Percentiles rank a stretch among this genome's conserved stretches.
Evolutionary conservation across 2,888 invertebrate species (phyloP).

Genomic region (Mycalesis mineus): DNA sequence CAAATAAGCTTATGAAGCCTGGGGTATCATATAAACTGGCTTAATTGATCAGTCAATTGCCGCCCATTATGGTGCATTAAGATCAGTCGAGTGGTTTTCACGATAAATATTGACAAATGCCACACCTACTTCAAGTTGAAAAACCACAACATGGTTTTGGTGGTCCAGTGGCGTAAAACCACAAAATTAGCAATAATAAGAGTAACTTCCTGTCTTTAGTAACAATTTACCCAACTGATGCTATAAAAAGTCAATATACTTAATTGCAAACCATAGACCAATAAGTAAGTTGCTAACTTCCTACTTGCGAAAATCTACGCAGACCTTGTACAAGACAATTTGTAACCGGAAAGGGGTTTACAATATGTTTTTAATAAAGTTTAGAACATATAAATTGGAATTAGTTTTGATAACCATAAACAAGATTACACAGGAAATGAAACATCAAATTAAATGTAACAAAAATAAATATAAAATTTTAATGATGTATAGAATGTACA

Average conservation of each 20-base stretch:
- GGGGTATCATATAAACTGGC: slow-evolving; percentile 12
- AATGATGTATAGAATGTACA: background rate
- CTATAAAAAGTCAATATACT: no score
- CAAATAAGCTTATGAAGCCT: slow-evolving; percentile 4
- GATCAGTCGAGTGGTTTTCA: slow-evolving; percentile 15
- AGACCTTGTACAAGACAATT: background rate
- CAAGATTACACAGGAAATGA: background rate
- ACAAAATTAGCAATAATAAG: background rate
- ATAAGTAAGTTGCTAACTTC: background rate
- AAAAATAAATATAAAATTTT: background rate
- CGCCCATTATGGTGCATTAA: slow-evolving; percentile 12
- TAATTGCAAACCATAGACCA: background rate
- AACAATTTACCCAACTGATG: no score
- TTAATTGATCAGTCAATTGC: slow-evolving; percentile 22
- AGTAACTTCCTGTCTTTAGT: background rate
- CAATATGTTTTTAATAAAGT: no score
- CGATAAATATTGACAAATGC: slow-evolving; percentile 8
- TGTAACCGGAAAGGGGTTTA: background rate
- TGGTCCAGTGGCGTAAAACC: background rate
- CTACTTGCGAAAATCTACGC: background rate
- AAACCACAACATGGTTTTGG: background rate
- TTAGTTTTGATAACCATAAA: background rate
- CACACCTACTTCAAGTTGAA: background rate
- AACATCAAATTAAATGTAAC: background rate
- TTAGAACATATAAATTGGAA: background rate